Percentiles rank a stretch among this genome's conserved stretches.
Evolutionary conservation across 2,113 vertebrate genomes (phyloP).

Genomic region (Panurus biarmicus): DNA sequence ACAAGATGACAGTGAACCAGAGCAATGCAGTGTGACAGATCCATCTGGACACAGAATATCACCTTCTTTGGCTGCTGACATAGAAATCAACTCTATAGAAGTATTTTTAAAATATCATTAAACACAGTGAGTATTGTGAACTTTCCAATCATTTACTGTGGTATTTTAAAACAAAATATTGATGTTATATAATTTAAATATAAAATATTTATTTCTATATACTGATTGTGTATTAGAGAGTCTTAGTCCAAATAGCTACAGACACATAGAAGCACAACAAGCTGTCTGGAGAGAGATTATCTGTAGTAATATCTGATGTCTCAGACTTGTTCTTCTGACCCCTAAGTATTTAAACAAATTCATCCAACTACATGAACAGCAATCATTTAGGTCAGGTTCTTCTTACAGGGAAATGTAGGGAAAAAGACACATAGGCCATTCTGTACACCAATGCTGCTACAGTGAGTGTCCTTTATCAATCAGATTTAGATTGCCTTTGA

Average conservation of each 20-base stretch:
- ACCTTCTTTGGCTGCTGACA: neutral
- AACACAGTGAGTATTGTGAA: neutral
- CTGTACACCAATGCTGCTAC: neutral
- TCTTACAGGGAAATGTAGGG: neutral
- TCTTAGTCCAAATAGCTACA: neutral
- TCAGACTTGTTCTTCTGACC: neutral
- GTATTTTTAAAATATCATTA: neutral
- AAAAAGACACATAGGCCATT: neutral
- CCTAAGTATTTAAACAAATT: neutral
- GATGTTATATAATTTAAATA: neutral
- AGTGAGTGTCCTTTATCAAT: neutral
- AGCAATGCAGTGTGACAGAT: neutral
- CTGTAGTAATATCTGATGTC: neutral
- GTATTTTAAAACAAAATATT: neutral
- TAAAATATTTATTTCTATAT: neutral
- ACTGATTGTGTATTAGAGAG: neutral
- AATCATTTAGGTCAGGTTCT: neutral
- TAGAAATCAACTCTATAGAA: neutral
- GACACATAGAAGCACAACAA: fast-evolving
- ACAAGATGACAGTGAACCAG: neutral
- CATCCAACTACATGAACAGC: neutral
- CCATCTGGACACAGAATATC: neutral
- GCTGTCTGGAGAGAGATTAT: neutral
- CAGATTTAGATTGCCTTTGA: neutral
- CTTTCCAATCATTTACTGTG: neutral